phyloP scores from a whole-genome alignment of 2,113 vertebrate species.

The Abramis brama region DNA sequence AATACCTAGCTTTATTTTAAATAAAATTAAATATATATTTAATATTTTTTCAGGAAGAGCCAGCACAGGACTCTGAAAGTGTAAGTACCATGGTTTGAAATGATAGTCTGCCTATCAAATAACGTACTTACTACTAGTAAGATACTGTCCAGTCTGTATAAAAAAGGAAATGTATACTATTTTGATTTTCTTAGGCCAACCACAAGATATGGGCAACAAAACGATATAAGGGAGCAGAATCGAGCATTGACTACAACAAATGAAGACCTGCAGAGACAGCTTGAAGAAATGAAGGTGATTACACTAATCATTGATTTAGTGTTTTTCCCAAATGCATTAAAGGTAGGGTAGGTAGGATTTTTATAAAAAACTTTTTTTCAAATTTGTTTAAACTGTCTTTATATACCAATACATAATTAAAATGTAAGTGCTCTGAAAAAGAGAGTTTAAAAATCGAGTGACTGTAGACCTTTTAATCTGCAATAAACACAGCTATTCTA shows the following conservation, averaged over 20 bases:
- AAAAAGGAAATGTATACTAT: not conserved
- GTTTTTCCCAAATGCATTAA: not conserved
- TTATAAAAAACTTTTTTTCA: too few relatives aligned
- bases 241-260: conserved; percentile 66
- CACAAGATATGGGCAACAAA: conserved; percentile 68
- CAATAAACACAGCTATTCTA: too few relatives aligned
- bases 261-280: conserved; percentile 70
- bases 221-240: conserved; percentile 73
- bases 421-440: too few relatives aligned
- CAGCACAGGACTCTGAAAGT: conserved; percentile 65
- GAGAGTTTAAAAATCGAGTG: too few relatives aligned
- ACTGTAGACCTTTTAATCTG: too few relatives aligned
- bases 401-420: too few relatives aligned
- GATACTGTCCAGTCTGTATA: not conserved
- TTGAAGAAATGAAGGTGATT: conserved; percentile 71
- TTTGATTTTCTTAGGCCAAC: conserved; percentile 52
- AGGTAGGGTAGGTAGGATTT: too few relatives aligned
- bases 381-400: too few relatives aligned
- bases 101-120: not conserved
- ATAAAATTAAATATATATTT: not conserved
- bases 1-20: not conserved
- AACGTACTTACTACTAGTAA: not conserved
- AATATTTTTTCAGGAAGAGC: conserved; percentile 67
- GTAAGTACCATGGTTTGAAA: conserved; percentile 49
- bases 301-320: not conserved